Conservation (phyloP, 1,140 invertebrate species). For the Acromyrmex charruanus region DNA sequence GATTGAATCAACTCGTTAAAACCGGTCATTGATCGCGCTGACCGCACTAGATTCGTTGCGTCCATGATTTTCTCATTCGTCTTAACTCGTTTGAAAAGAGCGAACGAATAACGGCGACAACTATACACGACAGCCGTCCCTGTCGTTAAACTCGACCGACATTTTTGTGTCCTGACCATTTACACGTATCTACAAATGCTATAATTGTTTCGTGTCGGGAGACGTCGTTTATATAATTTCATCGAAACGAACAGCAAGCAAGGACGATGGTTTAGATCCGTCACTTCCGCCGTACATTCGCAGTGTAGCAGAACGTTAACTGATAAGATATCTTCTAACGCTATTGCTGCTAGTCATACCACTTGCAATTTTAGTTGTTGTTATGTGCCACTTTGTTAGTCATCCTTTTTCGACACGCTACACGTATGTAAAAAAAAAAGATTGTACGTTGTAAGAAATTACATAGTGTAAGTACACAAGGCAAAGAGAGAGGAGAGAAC, state of each 20-base stretch:
- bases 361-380: background rate
- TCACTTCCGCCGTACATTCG: constrained; percentile 4
- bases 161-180: constrained; percentile 5
- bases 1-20: background rate
- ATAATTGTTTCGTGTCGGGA: constrained; percentile 10
- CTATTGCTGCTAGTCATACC: background rate
- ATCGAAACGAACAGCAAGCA: background rate
- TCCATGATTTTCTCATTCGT: constrained; percentile 48
- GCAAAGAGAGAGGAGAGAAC: background rate
- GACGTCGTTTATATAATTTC: constrained; percentile 2
- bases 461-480: no score
- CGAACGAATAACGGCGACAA: constrained; percentile 6
- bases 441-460: background rate
- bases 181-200: background rate
- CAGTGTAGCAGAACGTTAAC: background rate
- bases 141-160: background rate
- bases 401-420: background rate
- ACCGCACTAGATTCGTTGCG: constrained; percentile 19
- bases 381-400: constrained; percentile 4
- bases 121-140: background rate
- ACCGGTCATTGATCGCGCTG: constrained; percentile 2
- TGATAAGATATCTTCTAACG: constrained; percentile 23
- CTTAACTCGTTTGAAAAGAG: background rate
- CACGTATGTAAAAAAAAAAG: background rate
- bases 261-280: background rate